These are phyloP conservation scores for Toxostoma redivivum DNA, from an alignment of 2,113 vertebrate genomes.

Conservation along the genomic window DNA sequence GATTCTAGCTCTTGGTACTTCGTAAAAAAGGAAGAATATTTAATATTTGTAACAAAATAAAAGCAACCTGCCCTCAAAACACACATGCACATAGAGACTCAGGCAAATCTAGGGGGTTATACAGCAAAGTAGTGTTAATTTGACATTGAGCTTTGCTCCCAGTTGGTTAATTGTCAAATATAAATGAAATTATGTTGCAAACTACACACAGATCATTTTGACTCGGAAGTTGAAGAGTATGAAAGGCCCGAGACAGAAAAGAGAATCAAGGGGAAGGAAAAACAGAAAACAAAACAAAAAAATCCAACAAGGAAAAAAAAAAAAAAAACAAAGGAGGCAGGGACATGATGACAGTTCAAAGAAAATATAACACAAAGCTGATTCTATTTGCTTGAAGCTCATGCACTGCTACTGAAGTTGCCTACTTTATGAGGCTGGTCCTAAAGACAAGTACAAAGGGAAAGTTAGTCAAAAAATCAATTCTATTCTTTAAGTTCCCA, in stretches of 20 bases:
- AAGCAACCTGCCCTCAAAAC: neutral
- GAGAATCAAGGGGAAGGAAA: neutral
- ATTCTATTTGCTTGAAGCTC: neutral
- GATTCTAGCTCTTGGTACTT: neutral
- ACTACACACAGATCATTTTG: neutral
- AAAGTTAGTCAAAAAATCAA: conserved; percentile 28
- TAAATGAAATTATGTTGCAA: neutral
- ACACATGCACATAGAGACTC: fast-evolving
- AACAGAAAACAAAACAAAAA: neutral
- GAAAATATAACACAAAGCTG: neutral
- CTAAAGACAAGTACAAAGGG: neutral
- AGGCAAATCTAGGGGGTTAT: neutral
- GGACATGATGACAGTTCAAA: neutral
- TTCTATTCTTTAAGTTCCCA: neutral
- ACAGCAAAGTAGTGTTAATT: neutral
- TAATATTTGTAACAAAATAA: neutral
- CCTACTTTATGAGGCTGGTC: neutral
- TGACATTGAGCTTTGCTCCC: neutral
- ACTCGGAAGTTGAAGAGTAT: neutral
- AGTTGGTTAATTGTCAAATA: neutral
- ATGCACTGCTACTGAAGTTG: neutral
- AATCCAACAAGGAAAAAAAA: neutral
- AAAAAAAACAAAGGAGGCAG: neutral
- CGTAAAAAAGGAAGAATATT: neutral
- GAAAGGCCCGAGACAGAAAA: neutral